Conservation (phyloP, 1,140 invertebrate genomes). For the Phenacoccus solenopsis region DNA sequence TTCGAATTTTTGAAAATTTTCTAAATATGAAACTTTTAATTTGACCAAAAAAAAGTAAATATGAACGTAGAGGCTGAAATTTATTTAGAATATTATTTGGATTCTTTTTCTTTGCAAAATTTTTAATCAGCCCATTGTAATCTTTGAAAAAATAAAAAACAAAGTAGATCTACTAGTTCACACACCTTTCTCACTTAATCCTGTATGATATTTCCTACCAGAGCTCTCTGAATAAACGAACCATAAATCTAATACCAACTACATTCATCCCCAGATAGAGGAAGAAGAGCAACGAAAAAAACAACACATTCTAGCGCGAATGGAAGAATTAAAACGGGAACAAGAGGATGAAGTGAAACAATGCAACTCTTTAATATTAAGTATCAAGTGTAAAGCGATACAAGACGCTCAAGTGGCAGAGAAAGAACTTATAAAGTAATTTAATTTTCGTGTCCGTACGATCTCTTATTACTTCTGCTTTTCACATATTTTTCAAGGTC, state of each 20-base stretch:
- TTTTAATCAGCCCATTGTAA: neutral
- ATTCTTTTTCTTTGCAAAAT: neutral
- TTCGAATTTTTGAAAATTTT: too few species aligned
- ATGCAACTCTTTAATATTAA: slow-evolving; percentile 49
- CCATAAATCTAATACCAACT: neutral
- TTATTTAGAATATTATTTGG: neutral
- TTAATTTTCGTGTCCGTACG: neutral
- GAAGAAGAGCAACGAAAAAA: slow-evolving; percentile 32
- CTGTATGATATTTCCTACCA: neutral
- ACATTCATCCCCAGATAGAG: slow-evolving; percentile 29
- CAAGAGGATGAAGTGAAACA: slow-evolving; percentile 54
- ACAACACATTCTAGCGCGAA: slow-evolving; percentile 35
- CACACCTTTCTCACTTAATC: neutral
- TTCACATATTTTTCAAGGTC: too few species aligned
- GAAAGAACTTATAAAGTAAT: slow-evolving; percentile 40
- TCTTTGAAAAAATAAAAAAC: neutral
- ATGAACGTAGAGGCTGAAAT: too few species aligned
- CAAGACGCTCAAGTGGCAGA: slow-evolving; percentile 53
- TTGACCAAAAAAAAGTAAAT: too few species aligned
- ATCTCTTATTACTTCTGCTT: too few species aligned
- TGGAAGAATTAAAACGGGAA: slow-evolving; percentile 37
- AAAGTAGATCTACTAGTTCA: neutral
- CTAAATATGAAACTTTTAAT: too few species aligned
- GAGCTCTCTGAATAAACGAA: too few species aligned
- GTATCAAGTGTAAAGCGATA: slow-evolving; percentile 58